A percentile compares a stretch with the other conserved stretches of the same genome.
phyloP scores from a whole-genome alignment of 2,797 vertebrate species.

The Enteromius argenteus region DNA sequence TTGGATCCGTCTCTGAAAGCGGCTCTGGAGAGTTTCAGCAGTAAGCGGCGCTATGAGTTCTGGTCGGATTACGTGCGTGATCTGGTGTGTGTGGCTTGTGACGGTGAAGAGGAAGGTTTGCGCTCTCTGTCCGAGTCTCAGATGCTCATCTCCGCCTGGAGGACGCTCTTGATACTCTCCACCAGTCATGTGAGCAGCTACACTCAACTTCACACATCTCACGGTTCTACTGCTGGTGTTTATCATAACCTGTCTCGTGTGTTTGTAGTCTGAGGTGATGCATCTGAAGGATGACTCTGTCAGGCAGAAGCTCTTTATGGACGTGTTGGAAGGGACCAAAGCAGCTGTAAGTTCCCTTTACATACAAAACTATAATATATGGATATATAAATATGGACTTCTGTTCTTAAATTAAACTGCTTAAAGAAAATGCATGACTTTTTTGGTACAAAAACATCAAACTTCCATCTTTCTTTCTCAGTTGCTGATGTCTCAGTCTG shows the following conservation, averaged over 20 bases:
- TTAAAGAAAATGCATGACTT: neutral
- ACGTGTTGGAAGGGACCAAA: conserved; percentile 90
- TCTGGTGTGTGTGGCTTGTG: conserved; percentile 85
- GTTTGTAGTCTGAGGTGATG: conserved; percentile 88
- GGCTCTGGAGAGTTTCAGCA: conserved; percentile 88
- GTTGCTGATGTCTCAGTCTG: conserved; percentile 87
- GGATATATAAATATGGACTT: no score
- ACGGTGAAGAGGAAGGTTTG: conserved; percentile 85
- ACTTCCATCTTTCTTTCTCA: conserved; percentile 64
- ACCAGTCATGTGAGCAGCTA: conserved; percentile 82
- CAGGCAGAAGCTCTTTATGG: conserved; percentile 88
- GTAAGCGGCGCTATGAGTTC: conserved; percentile 89
- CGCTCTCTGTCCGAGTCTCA: conserved; percentile 86
- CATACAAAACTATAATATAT: neutral
- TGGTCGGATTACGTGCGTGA: conserved; percentile 94
- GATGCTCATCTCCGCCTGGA: conserved; percentile 95
- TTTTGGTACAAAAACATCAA: neutral
- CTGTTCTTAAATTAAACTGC: neutral
- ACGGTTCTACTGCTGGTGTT: neutral
- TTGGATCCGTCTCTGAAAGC: conserved; percentile 93
- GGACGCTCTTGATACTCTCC: conserved; percentile 93
- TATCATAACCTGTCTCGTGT: neutral
- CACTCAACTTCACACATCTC: neutral
- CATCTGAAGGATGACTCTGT: conserved; percentile 86
- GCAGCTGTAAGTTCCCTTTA: conserved; percentile 82